A percentile compares a stretch with the other conserved stretches of the same genome.
phyloP scores from a whole-genome alignment of 2,113 vertebrate species.

The Otus sunia region DNA sequence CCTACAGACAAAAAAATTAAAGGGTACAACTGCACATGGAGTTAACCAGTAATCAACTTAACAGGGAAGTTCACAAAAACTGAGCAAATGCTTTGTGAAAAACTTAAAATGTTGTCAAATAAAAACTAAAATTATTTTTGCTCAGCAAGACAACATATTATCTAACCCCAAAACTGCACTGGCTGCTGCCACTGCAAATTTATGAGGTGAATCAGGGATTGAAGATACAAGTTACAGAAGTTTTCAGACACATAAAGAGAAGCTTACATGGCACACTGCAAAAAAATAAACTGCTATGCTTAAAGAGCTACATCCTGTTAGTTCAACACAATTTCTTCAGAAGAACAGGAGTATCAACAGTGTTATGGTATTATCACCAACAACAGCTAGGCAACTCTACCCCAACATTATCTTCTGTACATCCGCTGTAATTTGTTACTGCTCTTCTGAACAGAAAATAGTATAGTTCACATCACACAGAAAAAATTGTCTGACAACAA shows the following conservation, averaged over 20 bases:
- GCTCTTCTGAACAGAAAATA: background rate
- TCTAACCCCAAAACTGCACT: background rate
- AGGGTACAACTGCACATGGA: background rate
- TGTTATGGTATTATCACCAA: rapidly evolving
- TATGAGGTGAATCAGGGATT: background rate
- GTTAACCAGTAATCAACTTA: background rate
- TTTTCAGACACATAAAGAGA: background rate
- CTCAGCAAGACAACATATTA: background rate
- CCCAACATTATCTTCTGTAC: rapidly evolving
- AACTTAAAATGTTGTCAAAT: background rate
- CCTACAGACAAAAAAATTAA: background rate
- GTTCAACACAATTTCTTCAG: background rate
- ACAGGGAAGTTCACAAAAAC: background rate
- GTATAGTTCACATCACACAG: background rate
- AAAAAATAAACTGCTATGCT: background rate
- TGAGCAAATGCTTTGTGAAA: background rate
- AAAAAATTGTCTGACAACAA: background rate
- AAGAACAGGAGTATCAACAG: background rate
- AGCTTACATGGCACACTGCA: background rate
- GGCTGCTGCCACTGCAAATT: background rate
- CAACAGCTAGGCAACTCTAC: background rate
- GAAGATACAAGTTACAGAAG: background rate
- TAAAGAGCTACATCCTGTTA: background rate
- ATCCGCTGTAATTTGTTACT: too few relatives aligned
- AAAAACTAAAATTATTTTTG: background rate